These are phyloP conservation scores for Gnathonemus longibarbis DNA, from an alignment of 2,113 vertebrate species.

Conservation along the genomic window DNA sequence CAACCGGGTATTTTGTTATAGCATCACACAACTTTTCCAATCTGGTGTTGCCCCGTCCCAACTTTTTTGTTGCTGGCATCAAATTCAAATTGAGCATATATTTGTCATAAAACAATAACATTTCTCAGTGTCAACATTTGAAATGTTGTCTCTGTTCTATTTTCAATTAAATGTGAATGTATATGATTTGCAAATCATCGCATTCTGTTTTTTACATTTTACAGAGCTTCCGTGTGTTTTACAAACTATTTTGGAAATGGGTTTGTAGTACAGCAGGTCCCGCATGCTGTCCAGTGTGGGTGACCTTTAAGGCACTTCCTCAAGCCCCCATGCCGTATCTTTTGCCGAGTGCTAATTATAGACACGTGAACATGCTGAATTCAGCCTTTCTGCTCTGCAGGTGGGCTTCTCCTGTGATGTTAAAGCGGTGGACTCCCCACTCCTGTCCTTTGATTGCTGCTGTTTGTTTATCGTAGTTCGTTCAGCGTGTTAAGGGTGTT, in stretches of 20 bases:
- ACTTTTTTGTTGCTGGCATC: background rate
- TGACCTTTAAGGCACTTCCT: background rate
- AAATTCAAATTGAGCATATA: background rate
- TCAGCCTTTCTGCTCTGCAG: background rate
- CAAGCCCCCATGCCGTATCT: background rate
- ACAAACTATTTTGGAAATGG: background rate
- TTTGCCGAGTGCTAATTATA: constrained; percentile 46
- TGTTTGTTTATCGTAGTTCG: background rate
- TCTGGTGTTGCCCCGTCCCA: background rate
- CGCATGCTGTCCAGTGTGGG: background rate
- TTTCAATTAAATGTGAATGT: background rate
- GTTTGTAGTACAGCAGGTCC: background rate
- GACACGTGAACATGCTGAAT: constrained; percentile 14
- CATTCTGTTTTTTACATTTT: background rate
- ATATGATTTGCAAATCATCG: background rate
- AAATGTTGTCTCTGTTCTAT: background rate
- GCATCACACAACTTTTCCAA: background rate
- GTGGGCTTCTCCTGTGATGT: background rate
- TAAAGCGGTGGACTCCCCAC: too few relatives aligned
- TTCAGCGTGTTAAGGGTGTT: background rate
- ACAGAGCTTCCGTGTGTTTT: background rate
- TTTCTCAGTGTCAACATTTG: background rate
- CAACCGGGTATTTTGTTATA: too few relatives aligned
- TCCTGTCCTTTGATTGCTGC: background rate
- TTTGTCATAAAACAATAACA: background rate